Base-by-base conservation (phyloP, 2,888 invertebrate genomes). In the Chymomyza procnemis region DNA sequence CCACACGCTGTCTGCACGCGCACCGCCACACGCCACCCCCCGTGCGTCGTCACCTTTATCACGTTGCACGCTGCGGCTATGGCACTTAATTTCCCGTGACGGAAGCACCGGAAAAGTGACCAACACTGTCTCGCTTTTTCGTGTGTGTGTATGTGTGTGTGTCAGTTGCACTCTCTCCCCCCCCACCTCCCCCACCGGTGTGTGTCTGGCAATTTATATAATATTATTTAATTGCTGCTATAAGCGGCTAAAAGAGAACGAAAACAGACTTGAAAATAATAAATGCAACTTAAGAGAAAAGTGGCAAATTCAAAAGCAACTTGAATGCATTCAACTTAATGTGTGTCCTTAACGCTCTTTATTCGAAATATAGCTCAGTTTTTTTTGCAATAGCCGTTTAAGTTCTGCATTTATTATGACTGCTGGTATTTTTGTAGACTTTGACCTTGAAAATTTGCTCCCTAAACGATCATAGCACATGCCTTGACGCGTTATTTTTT, bases 161-260 rank as follows among this genome's bases (percentile, higher is more conserved):
- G 26, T 26, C 4, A 6, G n/a, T n/a, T n/a, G 26, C 26, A 1
- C 26, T 2, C 1, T 26, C 26, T 26, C 26, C 8, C 26, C 8
- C 26, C 8, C 26, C 2, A 3, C 2, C 26, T 26, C 26, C 5
- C 26, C 8, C 6, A 5, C 4, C 50, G 26, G 16, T 16, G 48
- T 58, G 16, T 16, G 50, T 59, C 34, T 61, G 48, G 58, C 71
- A 62, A 64, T 77, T 64, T 74, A 66, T 61, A 71, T 67, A 71
- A 79, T 71, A 65, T 71, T 41, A 58, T 74, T 71, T 76, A 77
- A 77, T 79, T 79, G 68, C 47, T 59, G 66, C 58, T 41, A 18
- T 62, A 61, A 41, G 34, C 34, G 12, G 34, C 34, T 12, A 12
- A 41, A 2, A 41, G 12, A 4, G 12, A 41, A 41, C 6, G 34